phyloP scores from a whole-genome alignment of 2,797 vertebrate species.

The Manis pentadactyla region DNA sequence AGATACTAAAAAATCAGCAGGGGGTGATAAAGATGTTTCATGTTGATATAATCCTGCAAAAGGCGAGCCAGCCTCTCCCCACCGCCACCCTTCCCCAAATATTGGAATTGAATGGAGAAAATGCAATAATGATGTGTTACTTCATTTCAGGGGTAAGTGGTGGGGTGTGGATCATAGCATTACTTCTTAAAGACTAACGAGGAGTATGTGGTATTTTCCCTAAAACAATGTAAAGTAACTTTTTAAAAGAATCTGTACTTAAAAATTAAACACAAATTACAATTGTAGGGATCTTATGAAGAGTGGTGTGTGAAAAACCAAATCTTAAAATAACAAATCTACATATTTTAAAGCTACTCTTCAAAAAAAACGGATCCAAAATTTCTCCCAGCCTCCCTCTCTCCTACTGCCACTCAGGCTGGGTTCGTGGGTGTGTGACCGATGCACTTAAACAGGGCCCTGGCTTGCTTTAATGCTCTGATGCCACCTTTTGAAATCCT shows the following conservation, averaged over 20 bases:
- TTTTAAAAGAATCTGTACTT: not conserved
- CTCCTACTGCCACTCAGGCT: not conserved
- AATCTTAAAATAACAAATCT: not conserved
- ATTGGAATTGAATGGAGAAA: not conserved
- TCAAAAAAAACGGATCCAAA: not conserved
- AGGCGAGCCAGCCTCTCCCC: not conserved
- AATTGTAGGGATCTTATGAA: not conserved
- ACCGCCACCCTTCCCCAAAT: no score
- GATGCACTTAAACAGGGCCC: not conserved
- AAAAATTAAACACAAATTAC: not conserved
- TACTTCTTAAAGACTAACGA: not conserved
- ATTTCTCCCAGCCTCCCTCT: not conserved
- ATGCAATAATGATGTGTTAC: not conserved
- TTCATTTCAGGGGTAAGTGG: not conserved
- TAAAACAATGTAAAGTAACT: not conserved
- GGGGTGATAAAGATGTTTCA: not conserved
- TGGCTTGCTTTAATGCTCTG: not conserved
- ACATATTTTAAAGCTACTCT: not conserved
- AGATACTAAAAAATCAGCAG: not conserved
- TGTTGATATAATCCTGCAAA: not conserved
- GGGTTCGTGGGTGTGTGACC: not conserved
- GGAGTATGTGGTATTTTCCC: constrained; percentile 15
- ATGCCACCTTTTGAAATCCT: not conserved
- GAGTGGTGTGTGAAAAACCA: not conserved
- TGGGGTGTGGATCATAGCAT: not conserved